Evolutionary conservation across 1,140 invertebrate species (phyloP).

Genomic region (Gonioctena quinquepunctata): DNA sequence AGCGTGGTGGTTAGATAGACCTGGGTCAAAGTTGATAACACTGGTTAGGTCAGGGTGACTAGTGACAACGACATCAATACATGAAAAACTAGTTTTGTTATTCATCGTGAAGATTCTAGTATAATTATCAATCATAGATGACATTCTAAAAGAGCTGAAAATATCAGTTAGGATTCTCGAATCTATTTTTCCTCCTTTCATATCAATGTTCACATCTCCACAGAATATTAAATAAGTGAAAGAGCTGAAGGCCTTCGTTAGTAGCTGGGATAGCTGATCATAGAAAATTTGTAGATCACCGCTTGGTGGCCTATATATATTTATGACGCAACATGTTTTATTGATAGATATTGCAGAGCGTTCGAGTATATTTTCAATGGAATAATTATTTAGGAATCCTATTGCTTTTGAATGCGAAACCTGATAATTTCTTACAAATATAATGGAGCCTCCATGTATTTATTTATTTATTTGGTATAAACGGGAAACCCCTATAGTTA

Average conservation of each 20-base stretch:
- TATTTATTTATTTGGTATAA: too few species aligned
- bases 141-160: not conserved
- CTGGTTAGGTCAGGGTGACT: not conserved
- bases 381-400: not conserved
- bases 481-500: too few species aligned
- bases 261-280: not conserved
- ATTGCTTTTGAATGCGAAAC: not conserved
- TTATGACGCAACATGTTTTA: not conserved
- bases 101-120: not conserved
- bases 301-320: not conserved
- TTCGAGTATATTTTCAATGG: not conserved
- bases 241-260: conserved; percentile 3
- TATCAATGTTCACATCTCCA: not conserved
- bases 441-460: not conserved
- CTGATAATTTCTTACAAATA: not conserved
- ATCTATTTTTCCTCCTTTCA: conserved; percentile 1
- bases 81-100: conserved; percentile 1
- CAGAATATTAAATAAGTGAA: not conserved
- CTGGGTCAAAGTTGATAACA: not conserved
- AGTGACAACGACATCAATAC: not conserved
- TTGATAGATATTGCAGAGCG: not conserved
- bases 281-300: not conserved
- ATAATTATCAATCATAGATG: conserved; percentile 2
- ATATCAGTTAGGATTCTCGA: not conserved
- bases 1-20: not conserved